Percentiles rank a stretch among this genome's conserved stretches.
These are phyloP conservation scores for Phyllotreta striolata DNA, from an alignment of 2,888 invertebrate genomes.

Conservation along the genomic window DNA sequence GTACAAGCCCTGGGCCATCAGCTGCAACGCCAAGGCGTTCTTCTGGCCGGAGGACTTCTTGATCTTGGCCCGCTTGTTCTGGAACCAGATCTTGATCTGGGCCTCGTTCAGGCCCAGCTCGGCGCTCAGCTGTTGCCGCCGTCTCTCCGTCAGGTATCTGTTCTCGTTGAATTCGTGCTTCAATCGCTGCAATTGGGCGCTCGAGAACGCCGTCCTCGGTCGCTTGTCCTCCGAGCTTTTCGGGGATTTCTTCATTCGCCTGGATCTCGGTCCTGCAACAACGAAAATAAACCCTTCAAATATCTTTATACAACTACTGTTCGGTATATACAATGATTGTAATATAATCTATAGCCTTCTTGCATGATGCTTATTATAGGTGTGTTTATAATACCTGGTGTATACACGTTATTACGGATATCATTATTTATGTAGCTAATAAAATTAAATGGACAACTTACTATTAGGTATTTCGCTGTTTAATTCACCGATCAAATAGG, in stretches of 20 bases:
- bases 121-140: slow-evolving; percentile 88
- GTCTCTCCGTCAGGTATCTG: slow-evolving; percentile 90
- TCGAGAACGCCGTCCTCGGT: slow-evolving; percentile 95
- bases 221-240: slow-evolving; percentile 81
- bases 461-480: too few relatives aligned
- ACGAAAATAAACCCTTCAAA: slow-evolving; percentile 22
- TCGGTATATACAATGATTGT: too few relatives aligned
- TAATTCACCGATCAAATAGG: too few relatives aligned
- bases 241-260: slow-evolving; percentile 62
- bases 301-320: background rate
- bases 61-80: slow-evolving; percentile 96
- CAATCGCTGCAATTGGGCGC: slow-evolving; percentile 88
- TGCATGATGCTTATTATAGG: too few relatives aligned
- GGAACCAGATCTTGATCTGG: slow-evolving; percentile 98
- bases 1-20: slow-evolving; percentile 94
- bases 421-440: background rate
- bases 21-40: slow-evolving; percentile 85
- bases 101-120: slow-evolving; percentile 94
- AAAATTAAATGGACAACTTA: slow-evolving; percentile 1
- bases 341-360: too few relatives aligned
- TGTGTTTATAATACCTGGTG: too few relatives aligned
- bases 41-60: slow-evolving; percentile 89
- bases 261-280: slow-evolving; percentile 67
- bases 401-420: too few relatives aligned
- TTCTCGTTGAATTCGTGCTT: slow-evolving; percentile 95